Evolutionary conservation across 1,140 invertebrate species (phyloP), one percentile per base, ranked within the genome.

Genomic region (Eriosoma lanigerum): DNA sequence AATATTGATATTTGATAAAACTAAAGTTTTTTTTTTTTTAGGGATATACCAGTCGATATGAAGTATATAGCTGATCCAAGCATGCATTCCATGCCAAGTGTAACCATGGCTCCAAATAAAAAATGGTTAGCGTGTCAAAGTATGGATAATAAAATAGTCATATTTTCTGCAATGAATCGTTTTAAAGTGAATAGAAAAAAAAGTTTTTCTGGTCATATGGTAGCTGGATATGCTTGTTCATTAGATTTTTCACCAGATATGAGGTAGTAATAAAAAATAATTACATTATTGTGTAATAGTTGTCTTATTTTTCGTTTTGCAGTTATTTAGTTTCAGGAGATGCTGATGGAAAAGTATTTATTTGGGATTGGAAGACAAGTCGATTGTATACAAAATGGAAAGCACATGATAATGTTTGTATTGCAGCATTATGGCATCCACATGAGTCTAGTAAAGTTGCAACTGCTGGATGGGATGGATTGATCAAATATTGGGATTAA

Each of bases 301-400:
- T 58, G 1, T 19, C 83, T 83, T 81, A 83, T 84, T 24, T 83
- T 84, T n/a, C 81, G 83, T 84, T 82, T 83, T 91, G 46, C 86
- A 96, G 96, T 84, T 99, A 99, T 86, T 88, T 99, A 44, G 93
- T 98, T 32, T 99, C 96, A 1, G 98, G 98, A n/a, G 98, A 99
- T 88, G 98, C 97, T 6, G 98, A 99, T 88, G 98, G 98, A 1
- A 99, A 98, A 87, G 93, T 97, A 83, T 99, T 96, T 85, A 91
- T 99, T 50, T 99, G 98, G 98, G 97, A 99, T 86, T 99, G 97
- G 97, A 98, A 99, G 86, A 97, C 96, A 0, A 98, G 96, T 52
- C 97, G 98, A 88, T 88, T 99, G 64, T 98, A 96, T 85, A 96
- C 94, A 85, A 98, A 98, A 85, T 99, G 96, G 94, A 98, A 99